Evolutionary conservation across 1,140 invertebrate genomes (phyloP).

Genomic region (Diachasmimorpha longicaudata): DNA sequence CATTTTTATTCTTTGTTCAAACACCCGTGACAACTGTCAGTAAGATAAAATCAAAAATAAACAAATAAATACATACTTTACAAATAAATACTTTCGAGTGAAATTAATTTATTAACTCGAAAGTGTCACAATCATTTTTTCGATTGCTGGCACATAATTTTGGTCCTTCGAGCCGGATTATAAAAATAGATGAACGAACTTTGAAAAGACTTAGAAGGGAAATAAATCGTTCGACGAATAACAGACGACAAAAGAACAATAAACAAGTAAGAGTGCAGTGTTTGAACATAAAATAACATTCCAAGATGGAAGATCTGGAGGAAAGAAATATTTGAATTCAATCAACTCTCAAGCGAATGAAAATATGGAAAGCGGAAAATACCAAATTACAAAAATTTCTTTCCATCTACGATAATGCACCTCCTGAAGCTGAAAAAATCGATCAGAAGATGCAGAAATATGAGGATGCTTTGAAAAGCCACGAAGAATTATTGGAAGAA

Average conservation of each 20-base stretch:
- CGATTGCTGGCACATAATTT: too few relatives aligned
- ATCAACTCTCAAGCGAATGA: neutral
- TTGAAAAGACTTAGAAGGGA: neutral
- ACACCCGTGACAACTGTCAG: too few relatives aligned
- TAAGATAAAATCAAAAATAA: too few relatives aligned
- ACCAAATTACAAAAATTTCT: neutral
- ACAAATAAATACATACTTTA: too few relatives aligned
- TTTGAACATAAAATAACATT: too few relatives aligned
- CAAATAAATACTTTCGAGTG: too few relatives aligned
- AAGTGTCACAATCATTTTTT: too few relatives aligned
- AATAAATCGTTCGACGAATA: neutral
- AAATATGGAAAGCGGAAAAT: neutral
- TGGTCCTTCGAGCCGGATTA: too few relatives aligned
- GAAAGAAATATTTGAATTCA: neutral
- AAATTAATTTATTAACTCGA: too few relatives aligned
- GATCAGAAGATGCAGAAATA: neutral
- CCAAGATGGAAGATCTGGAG: neutral
- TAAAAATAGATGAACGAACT: neutral
- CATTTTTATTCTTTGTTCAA: too few relatives aligned
- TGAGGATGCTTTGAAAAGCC: neutral
- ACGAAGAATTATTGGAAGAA: neutral
- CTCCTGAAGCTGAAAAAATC: neutral
- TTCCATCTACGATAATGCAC: neutral
- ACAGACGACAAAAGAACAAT: neutral
- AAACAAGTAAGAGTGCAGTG: neutral